A percentile compares a stretch with the other conserved stretches of the same genome.
phyloP scores from a whole-genome alignment of 2,888 invertebrate genomes.

The Chymomyza amoena region DNA sequence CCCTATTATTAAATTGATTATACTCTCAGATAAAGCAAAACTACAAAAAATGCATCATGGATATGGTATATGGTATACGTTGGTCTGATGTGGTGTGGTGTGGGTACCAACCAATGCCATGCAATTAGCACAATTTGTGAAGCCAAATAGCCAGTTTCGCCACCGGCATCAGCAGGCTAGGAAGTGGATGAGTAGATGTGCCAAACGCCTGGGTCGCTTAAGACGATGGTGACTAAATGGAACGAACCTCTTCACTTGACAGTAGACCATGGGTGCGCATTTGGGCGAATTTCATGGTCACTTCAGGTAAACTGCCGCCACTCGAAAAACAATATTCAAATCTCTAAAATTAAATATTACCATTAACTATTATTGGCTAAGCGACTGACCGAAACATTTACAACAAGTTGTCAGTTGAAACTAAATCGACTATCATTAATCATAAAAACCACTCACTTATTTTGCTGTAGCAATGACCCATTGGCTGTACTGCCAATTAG shows the following conservation, averaged over 20 bases:
- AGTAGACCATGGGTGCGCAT: not conserved
- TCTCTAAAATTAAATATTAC: not conserved
- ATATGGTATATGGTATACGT: constrained; percentile 14
- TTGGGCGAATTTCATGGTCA: not conserved
- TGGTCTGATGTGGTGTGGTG: constrained; percentile 20
- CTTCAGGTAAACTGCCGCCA: too few relatives aligned
- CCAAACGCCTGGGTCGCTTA: not conserved
- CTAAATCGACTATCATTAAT: constrained; percentile 59
- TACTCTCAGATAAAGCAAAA: constrained; percentile 58
- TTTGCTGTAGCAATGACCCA: constrained; percentile 62
- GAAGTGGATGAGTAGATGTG: not conserved
- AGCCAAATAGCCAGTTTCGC: not conserved
- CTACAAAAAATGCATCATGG: constrained; percentile 23
- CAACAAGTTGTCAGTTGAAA: constrained; percentile 22
- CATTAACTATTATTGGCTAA: not conserved
- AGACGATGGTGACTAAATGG: constrained; percentile 60
- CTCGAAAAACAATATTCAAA: not conserved
- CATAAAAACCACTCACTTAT: constrained; percentile 47
- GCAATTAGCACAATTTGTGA: constrained; percentile 54
- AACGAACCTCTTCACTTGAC: constrained; percentile 35
- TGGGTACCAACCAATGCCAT: not conserved
- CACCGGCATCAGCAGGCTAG: constrained; percentile 23
- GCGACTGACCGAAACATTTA: constrained; percentile 16
- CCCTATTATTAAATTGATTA: constrained; percentile 70
- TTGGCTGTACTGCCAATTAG: constrained; percentile 27